phyloP scores from a whole-genome alignment of 2,797 vertebrate species.

The Peromyscus nudipes region DNA sequence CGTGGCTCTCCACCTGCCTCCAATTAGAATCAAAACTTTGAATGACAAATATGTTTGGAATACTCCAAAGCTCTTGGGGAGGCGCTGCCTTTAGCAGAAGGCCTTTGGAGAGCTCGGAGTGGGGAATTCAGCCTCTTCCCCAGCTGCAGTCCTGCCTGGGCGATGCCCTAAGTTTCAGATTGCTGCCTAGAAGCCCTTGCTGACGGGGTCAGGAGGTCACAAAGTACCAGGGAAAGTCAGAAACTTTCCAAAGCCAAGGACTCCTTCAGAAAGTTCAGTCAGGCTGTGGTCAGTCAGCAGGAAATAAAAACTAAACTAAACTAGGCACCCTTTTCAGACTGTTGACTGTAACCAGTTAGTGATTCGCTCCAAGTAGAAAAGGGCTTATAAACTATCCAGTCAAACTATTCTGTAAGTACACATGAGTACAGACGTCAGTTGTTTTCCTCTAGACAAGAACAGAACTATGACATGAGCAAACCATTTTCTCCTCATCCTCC shows the following conservation, averaged over 20 bases:
- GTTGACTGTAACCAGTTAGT: background rate
- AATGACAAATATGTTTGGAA: constrained; percentile 15
- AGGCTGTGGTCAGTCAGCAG: background rate
- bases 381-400: background rate
- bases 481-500: background rate
- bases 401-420: background rate
- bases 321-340: background rate
- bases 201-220: background rate
- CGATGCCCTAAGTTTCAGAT: background rate
- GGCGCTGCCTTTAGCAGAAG: background rate
- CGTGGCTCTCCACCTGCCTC: constrained; percentile 35
- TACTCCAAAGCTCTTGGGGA: background rate
- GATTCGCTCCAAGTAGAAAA: constrained; percentile 10
- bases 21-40: background rate
- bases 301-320: background rate
- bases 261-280: background rate
- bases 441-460: background rate
- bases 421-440: background rate
- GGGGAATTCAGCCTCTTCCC: background rate
- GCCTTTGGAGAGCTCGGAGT: background rate
- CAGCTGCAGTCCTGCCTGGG: background rate
- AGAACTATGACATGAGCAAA: background rate
- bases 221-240: background rate
- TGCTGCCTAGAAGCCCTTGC: background rate
- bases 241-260: background rate